Evolutionary conservation across 2,797 vertebrate genomes (phyloP), one percentile per base, ranked within the genome.

Genomic region (Neoniphon sammara): DNA sequence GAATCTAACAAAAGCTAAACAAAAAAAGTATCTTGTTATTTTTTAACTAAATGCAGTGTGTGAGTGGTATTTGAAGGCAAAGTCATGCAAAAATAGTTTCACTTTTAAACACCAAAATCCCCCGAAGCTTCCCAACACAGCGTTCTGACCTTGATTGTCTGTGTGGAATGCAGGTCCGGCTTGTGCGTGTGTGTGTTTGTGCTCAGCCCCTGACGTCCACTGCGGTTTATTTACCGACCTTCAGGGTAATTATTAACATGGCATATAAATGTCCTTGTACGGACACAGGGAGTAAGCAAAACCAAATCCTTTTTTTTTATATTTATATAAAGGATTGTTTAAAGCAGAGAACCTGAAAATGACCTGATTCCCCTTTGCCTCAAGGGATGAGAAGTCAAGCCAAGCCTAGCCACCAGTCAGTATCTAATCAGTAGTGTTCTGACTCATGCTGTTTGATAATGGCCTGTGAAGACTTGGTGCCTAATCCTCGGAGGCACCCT

Each of bases 371-470:
- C 23, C 50, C 20, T 64, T 18, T 25, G 44, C 52, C 15, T 78
- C 47, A 31, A 52, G 54, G 56, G 49, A 72, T 59, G 73, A 55
- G 34, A 78, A 77, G 82, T 73, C 47, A 68, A 61, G 66, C 64
- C 65, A 63, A 63, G 44, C 62, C 69, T 60, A 34, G 31, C 31
- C 31, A 34, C 70, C 30, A 27, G 63, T 70, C 58, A 6, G 67
- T 70, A 70, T 78, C 50, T 83, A 81, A 87, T 83, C 81, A 54
- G 65, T 21, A 63, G 56, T 61, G 44, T 82, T 90, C 75, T 78
- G 84, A 58, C 72, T 81, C 88, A 76, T 56, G 90, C 88, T 90
- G 88, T 80, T 90, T 85, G 83, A 90, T 90, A 91, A 92, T 91
- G 73, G 82, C 58, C 65, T 83, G 68, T 78, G 77, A 82, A 82